Conservation (phyloP, 1,140 invertebrate genomes). For the Nylanderia fulva region DNA sequence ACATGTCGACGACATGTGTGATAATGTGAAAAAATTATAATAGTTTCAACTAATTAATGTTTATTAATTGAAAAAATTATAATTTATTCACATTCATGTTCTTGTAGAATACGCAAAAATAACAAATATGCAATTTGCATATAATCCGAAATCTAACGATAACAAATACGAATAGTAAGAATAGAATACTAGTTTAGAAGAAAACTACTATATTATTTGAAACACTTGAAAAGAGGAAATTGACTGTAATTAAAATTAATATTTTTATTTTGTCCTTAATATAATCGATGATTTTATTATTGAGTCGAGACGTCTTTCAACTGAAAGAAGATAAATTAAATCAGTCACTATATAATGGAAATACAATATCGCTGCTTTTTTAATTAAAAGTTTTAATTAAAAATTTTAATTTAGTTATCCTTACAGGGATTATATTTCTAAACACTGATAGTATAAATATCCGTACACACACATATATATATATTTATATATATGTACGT, state of each 20-base stretch:
- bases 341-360: background rate
- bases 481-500: background rate
- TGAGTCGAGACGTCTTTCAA: background rate
- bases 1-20: too few species aligned
- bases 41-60: too few species aligned
- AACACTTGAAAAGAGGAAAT: too few species aligned
- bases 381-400: background rate
- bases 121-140: too few species aligned
- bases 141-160: too few species aligned
- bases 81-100: too few species aligned
- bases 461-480: background rate
- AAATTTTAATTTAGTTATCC: slow-evolving; percentile 9
- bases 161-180: too few species aligned
- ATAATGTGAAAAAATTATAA: too few species aligned
- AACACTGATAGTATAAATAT: background rate
- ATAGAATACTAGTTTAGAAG: too few species aligned
- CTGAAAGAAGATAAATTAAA: background rate
- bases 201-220: too few species aligned
- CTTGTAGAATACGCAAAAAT: too few species aligned
- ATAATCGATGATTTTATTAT: slow-evolving; percentile 11
- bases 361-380: background rate
- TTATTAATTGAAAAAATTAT: too few species aligned
- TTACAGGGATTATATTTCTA: slow-evolving; percentile 11
- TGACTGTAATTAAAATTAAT: slow-evolving; percentile 3
- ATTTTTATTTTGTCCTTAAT: background rate